A percentile compares a stretch with the other conserved stretches of the same genome.
phyloP scores from a whole-genome alignment of 2,888 invertebrate genomes.

The Epinotia demarniana region DNA sequence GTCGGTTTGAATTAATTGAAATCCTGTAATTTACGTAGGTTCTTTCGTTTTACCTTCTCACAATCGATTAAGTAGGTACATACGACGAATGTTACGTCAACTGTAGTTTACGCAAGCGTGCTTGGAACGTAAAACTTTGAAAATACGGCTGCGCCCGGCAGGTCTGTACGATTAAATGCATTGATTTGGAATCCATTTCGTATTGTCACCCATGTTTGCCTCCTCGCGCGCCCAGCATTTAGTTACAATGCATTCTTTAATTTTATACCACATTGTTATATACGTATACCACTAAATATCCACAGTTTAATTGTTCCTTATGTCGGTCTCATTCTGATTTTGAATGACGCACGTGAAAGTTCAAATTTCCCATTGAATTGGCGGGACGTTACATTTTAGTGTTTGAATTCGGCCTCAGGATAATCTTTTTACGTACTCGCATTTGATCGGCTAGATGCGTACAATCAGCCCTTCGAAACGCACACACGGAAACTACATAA shows the following conservation, averaged over 20 bases:
- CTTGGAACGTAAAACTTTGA: neutral
- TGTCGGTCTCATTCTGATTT: neutral
- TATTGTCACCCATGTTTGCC: neutral
- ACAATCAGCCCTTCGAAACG: slow-evolving; percentile 55
- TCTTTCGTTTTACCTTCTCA: neutral
- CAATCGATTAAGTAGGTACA: no score
- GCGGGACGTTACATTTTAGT: neutral
- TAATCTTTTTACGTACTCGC: neutral
- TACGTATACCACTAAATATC: no score
- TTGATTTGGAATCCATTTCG: neutral
- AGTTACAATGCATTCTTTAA: no score
- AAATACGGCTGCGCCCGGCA: neutral
- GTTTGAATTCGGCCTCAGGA: neutral
- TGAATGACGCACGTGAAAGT: neutral
- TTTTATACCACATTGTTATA: no score
- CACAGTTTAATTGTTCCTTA: neutral
- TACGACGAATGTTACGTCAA: no score
- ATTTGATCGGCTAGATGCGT: slow-evolving; percentile 33
- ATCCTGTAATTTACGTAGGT: no score
- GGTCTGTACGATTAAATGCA: neutral
- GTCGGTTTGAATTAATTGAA: no score
- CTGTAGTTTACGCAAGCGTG: neutral
- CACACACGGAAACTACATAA: slow-evolving; percentile 48
- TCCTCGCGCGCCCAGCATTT: neutral
- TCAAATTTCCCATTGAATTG: neutral